Conservation (phyloP, 2,113 vertebrate genomes). For the Stigmatopora nigra region DNA sequence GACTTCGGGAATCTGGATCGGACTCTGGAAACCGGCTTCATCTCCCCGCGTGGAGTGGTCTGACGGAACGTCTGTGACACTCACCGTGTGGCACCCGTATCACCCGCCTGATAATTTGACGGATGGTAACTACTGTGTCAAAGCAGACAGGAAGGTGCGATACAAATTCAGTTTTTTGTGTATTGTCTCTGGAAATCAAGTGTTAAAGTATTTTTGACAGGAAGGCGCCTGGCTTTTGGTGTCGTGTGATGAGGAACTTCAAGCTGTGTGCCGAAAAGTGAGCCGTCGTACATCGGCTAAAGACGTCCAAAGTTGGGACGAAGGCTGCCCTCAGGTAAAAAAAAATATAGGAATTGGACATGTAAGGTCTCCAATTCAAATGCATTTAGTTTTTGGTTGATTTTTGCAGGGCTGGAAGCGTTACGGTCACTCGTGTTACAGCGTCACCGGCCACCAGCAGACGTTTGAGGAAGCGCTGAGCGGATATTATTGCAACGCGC, state of each 20-base stretch:
- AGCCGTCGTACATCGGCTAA: constrained; percentile 48
- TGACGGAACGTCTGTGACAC: constrained; percentile 71
- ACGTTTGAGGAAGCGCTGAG: constrained; percentile 73
- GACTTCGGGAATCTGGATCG: constrained; percentile 80
- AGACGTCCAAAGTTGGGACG: constrained; percentile 41
- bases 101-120: constrained; percentile 71
- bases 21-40: constrained; percentile 70
- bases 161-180: not conserved
- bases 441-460: constrained; percentile 73
- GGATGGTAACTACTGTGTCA: constrained; percentile 71
- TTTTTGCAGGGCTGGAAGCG: constrained; percentile 81
- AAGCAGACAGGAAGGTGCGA: constrained; percentile 73
- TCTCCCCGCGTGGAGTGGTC: constrained; percentile 78
- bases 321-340: constrained; percentile 78
- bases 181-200: not conserved
- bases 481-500: constrained; percentile 84
- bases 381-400: no score
- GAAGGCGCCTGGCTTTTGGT: constrained; percentile 77
- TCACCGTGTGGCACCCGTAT: constrained; percentile 80
- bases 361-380: not conserved
- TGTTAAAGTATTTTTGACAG: constrained; percentile 47
- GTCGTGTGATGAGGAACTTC: constrained; percentile 71
- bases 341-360: not conserved
- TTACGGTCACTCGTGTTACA: constrained; percentile 82
- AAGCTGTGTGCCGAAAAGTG: constrained; percentile 74